Conservation (phyloP, 2,888 invertebrate genomes). For the Xylota segnis region DNA sequence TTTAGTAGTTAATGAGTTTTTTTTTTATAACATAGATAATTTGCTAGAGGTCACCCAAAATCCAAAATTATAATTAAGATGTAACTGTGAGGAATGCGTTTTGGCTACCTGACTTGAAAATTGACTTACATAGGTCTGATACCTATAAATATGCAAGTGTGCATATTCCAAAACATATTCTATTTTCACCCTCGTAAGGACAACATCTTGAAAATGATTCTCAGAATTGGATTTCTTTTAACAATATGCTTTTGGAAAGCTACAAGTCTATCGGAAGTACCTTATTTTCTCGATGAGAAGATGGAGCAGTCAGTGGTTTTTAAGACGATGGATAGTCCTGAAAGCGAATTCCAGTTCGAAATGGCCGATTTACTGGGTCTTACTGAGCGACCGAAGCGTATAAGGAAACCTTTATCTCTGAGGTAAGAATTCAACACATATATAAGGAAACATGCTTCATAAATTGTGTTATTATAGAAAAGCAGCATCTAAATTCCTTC, state of each 20-base stretch:
- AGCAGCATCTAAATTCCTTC: slow-evolving; percentile 91
- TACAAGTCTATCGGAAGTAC: not conserved
- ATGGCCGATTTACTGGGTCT: slow-evolving; percentile 94
- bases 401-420: slow-evolving; percentile 83
- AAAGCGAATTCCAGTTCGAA: slow-evolving; percentile 83
- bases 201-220: slow-evolving; percentile 30
- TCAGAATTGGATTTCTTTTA: slow-evolving; percentile 9
- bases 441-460: not conserved
- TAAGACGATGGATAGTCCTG: slow-evolving; percentile 39
- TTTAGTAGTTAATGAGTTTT: too few species aligned
- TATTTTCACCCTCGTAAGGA: not conserved
- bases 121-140: not conserved
- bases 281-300: slow-evolving; percentile 54
- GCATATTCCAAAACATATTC: not conserved
- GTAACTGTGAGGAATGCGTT: too few species aligned
- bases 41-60: too few species aligned
- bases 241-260: slow-evolving; percentile 9
- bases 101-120: not conserved
- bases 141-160: not conserved
- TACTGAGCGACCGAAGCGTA: slow-evolving; percentile 89
- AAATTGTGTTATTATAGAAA: slow-evolving; percentile 83
- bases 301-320: slow-evolving; percentile 55
- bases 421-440: slow-evolving; percentile 55
- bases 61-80: too few species aligned
- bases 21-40: too few species aligned